phyloP scores from a whole-genome alignment of 2,888 invertebrate genomes.

The Phymatocera aterrima region DNA sequence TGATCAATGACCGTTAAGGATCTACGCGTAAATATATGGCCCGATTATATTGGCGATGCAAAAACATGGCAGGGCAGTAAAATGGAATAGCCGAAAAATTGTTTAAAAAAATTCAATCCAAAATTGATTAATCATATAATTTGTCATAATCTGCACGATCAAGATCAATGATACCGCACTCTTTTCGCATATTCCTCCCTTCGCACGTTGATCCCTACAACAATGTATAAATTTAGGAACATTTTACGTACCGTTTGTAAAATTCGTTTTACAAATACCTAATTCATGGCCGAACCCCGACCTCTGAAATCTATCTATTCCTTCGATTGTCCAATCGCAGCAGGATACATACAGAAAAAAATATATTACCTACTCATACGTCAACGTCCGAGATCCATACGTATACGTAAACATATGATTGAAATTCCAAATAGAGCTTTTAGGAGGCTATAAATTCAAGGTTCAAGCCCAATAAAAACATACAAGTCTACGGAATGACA shows the following conservation, averaged over 20 bases:
- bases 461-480: neutral
- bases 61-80: neutral
- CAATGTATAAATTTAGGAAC: neutral
- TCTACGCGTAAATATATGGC: neutral
- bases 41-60: neutral
- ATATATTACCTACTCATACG: neutral
- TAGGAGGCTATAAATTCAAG: neutral
- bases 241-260: no score
- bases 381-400: neutral
- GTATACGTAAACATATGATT: no score
- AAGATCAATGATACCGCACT: no score
- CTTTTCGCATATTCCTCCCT: no score
- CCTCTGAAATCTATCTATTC: neutral
- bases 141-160: no score
- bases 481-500: neutral
- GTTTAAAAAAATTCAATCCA: neutral
- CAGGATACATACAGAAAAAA: neutral
- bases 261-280: neutral
- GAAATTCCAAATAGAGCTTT: neutral
- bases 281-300: neutral
- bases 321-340: neutral
- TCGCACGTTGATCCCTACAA: neutral
- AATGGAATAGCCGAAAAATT: neutral
- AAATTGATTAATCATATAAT: neutral
- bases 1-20: neutral